Evolutionary conservation across 2,888 invertebrate genomes (phyloP), one percentile per base, ranked within the genome.

Genomic region (Eudasyphora cyanicolor): DNA sequence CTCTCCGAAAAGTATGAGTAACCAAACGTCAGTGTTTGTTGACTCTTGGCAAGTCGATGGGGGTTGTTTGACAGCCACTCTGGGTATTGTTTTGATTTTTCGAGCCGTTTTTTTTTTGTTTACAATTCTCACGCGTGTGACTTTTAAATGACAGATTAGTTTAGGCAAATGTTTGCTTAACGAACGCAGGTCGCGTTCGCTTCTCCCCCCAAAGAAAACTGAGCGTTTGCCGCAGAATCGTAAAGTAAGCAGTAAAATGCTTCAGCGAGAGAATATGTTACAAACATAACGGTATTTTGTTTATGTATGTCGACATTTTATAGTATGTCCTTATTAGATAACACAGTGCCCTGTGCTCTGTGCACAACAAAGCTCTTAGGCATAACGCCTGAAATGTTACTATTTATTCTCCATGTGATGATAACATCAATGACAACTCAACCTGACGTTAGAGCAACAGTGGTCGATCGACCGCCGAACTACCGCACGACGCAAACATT

Each of bases 61-160:
- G 85, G 76, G 83, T 85, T 86, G 77, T 84, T 81, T 67, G 21
- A 67, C 67, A 67, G 42, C 24, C 35, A 42, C 35, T 42, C 5
- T n/a, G 60, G 76, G 75, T 71, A 85, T 86, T 86, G 83, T 86
- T 85, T 78, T 83, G 79, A 82, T 82, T 85, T 80, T 81, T 85
- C 78, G 75, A 80, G 81, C 83, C 76, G n/a, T n/a, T n/a, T n/a
- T n/a, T n/a, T n/a, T 84, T 85, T 87, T 91, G 91, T 91, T 91
- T 91, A 89, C 91, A 89, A 88, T 91, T 91, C 91, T 91, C 91
- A 91, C 91, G 91, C 91, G 89, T 90, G 91, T 91, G 91, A 91
- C 91, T 91, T 91, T 91, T 90, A 91, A 91, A 91, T 91, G 90
- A 91, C 91, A 91, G 91, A 91, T 91, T 91, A 91, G 90, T 91